Conservation (phyloP, 2,797 vertebrate species). For the Pristis pectinata region DNA sequence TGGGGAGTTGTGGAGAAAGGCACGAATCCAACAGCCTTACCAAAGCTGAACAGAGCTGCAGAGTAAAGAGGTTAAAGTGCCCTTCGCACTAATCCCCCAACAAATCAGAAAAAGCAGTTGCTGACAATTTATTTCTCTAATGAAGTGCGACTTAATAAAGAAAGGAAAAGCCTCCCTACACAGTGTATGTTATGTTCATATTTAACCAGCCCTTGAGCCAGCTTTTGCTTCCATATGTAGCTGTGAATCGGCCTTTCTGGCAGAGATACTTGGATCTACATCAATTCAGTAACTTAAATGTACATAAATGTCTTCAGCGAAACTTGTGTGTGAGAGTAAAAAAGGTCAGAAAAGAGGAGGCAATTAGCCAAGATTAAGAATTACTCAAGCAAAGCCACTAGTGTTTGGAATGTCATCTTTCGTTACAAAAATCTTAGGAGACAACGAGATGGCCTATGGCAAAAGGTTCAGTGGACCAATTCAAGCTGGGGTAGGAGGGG, state of each 20-base stretch:
- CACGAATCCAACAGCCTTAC: background rate
- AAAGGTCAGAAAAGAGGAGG: background rate
- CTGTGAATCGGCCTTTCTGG: background rate
- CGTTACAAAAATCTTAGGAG: background rate
- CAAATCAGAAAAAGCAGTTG: background rate
- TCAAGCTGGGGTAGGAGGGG: background rate
- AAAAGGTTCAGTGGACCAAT: background rate
- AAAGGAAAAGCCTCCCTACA: background rate
- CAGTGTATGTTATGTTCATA: background rate
- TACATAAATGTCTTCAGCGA: background rate
- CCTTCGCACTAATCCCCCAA: constrained; percentile 8
- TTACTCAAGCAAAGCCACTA: background rate
- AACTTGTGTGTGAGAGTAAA: background rate
- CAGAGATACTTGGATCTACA: background rate
- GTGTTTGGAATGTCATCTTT: background rate
- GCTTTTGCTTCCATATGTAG: background rate
- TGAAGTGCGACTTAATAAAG: background rate
- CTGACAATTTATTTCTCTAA: background rate
- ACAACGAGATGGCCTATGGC: background rate
- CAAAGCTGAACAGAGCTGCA: background rate
- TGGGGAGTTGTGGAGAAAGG: background rate
- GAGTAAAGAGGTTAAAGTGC: background rate
- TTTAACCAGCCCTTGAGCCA: background rate
- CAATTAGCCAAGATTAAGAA: background rate
- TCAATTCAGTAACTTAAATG: constrained; percentile 16